Evolutionary conservation across 2,888 invertebrate species (phyloP), one percentile per base, ranked within the genome.

Genomic region (Cyaniris semiargus): DNA sequence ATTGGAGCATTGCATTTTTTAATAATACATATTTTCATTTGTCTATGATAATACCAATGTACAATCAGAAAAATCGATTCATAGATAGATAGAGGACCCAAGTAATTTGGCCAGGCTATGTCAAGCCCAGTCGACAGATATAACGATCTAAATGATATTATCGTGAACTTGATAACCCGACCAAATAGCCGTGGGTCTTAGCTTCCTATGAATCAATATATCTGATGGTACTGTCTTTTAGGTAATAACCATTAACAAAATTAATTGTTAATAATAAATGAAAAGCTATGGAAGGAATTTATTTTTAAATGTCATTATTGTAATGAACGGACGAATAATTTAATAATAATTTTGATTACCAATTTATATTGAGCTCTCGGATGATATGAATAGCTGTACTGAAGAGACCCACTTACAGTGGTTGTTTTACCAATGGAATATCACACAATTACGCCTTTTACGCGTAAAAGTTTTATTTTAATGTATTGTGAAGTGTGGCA

Each of bases 261-360:
- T 23, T 60, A 13, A 60, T 23, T 7, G 21, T 60, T 23, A 13
- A 23, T 60, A 60, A 23, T 60, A 60, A 60, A 60, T 13, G 60
- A 60, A 23, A 23, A 23, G 21, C 60, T 23, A 23, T 60, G 23
- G 23, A 60, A 21, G 13, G 13, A 60, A 60, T 60, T 60, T 60
- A 27, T 27, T 66, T 66, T 66, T 66, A 66, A 66, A 27, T 31
- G 66, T 31, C 66, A 66, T 31, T 66, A 66, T 66, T 66, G 66
- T 31, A 66, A 66, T 66, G 27, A 31, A 27, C 66, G 27, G 4
- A 66, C 66, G 66, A 66, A 66, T 66, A 66, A 66, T 66, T 66
- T 66, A 66, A 66, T 66, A 66, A 31, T 66, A 66, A 66, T 66
- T 66, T 66, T 60, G 23, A 18, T 6, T 5, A 15, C 66, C 66